Conservation (phyloP, 2,113 vertebrate genomes). For the Promerops cafer region DNA sequence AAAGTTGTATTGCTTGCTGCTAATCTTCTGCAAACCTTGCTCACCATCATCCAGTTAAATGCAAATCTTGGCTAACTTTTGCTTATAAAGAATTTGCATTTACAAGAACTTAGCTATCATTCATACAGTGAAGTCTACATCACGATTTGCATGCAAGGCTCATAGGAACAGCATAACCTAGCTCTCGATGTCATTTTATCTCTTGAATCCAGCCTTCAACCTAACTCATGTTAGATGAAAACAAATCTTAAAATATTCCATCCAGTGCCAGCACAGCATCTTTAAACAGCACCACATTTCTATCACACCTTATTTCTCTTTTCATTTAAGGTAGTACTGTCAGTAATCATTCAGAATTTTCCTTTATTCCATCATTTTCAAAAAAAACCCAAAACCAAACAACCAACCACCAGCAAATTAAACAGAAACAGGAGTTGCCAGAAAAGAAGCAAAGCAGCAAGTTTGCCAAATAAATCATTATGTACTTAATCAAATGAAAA, state of each 20-base stretch:
- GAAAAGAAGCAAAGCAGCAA: neutral
- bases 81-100: constrained; percentile 6
- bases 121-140: neutral
- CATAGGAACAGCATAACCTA: neutral
- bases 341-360: constrained; percentile 1
- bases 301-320: constrained; percentile 17
- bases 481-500: constrained; percentile 9
- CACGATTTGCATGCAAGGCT: constrained; percentile 12
- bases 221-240: constrained; percentile 35
- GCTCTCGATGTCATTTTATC: constrained; percentile 41
- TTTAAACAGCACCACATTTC: constrained; percentile 21
- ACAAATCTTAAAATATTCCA: constrained; percentile 48
- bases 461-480: constrained; percentile 29
- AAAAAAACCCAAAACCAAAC: neutral
- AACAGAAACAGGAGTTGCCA: neutral
- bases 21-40: neutral
- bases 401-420: neutral
- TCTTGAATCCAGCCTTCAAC: constrained; percentile 47
- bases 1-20: neutral
- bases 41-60: neutral
- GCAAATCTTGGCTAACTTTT: neutral
- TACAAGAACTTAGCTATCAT: neutral
- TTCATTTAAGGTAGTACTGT: neutral
- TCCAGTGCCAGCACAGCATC: constrained; percentile 1
- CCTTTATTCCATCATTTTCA: neutral